Conservation (phyloP, 2,113 vertebrate species). For the Notiomystis cincta region DNA sequence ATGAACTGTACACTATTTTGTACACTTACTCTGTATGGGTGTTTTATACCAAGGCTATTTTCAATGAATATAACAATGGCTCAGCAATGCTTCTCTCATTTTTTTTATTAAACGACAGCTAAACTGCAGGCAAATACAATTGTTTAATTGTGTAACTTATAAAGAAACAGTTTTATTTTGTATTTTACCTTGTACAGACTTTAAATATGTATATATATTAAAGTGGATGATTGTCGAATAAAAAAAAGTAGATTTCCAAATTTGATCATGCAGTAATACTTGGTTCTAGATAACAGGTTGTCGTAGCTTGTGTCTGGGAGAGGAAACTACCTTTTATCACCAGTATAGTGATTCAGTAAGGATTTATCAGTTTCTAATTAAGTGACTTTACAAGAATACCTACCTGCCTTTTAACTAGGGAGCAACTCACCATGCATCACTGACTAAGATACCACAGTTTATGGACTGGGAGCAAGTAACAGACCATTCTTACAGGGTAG, state of each 20-base stretch:
- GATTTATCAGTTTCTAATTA: not conserved
- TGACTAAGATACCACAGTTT: no score
- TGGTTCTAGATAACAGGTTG: not conserved
- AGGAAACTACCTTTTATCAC: not conserved
- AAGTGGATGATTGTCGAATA: conserved; percentile 70
- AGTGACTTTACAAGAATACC: not conserved
- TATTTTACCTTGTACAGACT: conserved; percentile 78
- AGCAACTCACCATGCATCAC: not conserved
- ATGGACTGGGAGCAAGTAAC: rapidly evolving
- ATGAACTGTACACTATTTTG: conserved; percentile 77
- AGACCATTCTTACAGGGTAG: not conserved
- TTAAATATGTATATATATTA: conserved; percentile 79
- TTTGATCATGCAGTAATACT: not conserved
- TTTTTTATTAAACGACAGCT: conserved; percentile 22
- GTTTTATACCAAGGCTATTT: conserved; percentile 80
- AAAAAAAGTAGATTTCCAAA: conserved; percentile 34
- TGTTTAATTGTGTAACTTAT: conserved; percentile 79
- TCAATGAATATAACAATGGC: conserved; percentile 47
- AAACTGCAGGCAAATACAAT: conserved; percentile 51
- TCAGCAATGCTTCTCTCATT: conserved; percentile 1
- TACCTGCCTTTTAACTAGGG: not conserved
- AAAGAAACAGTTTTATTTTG: conserved; percentile 78
- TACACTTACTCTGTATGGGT: conserved; percentile 75
- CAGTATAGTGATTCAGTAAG: not conserved
- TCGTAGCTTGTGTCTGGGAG: not conserved